These are phyloP conservation scores for Atractosteus spatula DNA, from an alignment of 2,113 vertebrate species.

Conservation along the genomic window DNA sequence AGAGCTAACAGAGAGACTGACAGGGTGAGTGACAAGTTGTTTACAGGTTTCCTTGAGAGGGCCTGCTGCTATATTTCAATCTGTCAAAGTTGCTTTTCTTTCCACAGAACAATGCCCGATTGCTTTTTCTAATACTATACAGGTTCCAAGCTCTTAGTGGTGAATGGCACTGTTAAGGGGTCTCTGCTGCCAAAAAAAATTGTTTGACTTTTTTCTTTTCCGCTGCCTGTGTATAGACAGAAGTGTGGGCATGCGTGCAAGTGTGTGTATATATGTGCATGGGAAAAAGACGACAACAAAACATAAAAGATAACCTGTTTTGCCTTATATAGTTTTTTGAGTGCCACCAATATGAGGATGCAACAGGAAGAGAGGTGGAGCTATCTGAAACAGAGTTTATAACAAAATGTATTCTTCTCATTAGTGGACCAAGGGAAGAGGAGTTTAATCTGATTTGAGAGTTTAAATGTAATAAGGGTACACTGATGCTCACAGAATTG, in stretches of 20 bases:
- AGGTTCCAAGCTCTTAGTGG: conserved; percentile 72
- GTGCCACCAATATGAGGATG: too few species aligned
- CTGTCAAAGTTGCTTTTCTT: conserved; percentile 95
- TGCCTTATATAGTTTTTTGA: background rate
- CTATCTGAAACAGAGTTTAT: background rate
- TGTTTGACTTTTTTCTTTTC: conserved; percentile 29
- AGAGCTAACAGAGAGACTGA: conserved; percentile 60
- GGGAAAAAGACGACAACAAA: background rate
- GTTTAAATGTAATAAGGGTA: conserved; percentile 36
- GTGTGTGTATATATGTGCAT: conserved; percentile 13
- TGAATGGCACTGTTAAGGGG: conserved; percentile 74
- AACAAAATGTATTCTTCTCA: background rate
- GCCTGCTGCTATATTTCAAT: conserved; percentile 88
- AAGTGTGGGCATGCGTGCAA: conserved; percentile 12
- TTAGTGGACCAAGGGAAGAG: too few species aligned
- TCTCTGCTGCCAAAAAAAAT: conserved; percentile 40
- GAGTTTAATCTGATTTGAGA: background rate
- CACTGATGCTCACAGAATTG: background rate
- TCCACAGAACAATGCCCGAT: conserved; percentile 88
- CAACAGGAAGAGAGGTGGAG: background rate
- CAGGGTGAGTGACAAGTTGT: conserved; percentile 81
- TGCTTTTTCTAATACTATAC: conserved; percentile 70
- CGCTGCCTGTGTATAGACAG: conserved; percentile 26
- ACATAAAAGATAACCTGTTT: background rate
- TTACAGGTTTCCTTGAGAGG: conserved; percentile 85